Base-by-base conservation (phyloP, 1,140 invertebrate genomes). In the Drosophila tsacasi region DNA sequence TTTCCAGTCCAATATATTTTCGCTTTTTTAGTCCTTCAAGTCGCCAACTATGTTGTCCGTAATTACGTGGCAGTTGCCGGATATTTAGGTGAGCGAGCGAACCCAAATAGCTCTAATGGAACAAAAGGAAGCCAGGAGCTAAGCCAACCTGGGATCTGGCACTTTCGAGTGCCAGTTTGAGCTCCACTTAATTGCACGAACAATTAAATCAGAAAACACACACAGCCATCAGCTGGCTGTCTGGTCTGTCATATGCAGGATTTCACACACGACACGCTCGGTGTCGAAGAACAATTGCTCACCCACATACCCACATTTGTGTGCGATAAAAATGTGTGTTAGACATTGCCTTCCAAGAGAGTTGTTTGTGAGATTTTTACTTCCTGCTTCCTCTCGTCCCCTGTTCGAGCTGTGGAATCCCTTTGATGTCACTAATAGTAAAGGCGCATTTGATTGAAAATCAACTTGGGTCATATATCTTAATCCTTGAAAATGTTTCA, bases 181-280 rank as follows among this genome's bases (percentile, higher is more conserved):
- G 35, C 35, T 42, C n/a, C 19, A 60, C 52, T 50, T 73, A 73
- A 71, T 73, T 72, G 66, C 52, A 42, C 17, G 44, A 71, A 73
- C 71, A 73, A 73, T 73, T 59, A 73, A 73, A 72, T 73, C 46
- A 42, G 52, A 42, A 63, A 59, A 62, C 49, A 64, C 50, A 75
- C 30, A 55, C 15, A n/a, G 35, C 63, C 58, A 63, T 63, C 47
- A 62, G 25, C 25, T 40, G 17, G 58, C 57, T 64, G 54, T 52
- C 61, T 35, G n/a, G 23, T 23, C 69, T 75, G 69, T 76, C 73
- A 75, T 32, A 65, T 66, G 74, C 71, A 76, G 54, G 44, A 60
- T 50, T 72, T 59, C 67, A 50, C 50, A 59, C 49, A 58, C 65
- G 8, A 40, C n/a, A n/a, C n/a, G 25, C 32, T 47, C 19, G 37